Evolutionary conservation across 2,888 invertebrate species (phyloP), one percentile per base, ranked within the genome.

Genomic region (Polyommatus iphigenia): DNA sequence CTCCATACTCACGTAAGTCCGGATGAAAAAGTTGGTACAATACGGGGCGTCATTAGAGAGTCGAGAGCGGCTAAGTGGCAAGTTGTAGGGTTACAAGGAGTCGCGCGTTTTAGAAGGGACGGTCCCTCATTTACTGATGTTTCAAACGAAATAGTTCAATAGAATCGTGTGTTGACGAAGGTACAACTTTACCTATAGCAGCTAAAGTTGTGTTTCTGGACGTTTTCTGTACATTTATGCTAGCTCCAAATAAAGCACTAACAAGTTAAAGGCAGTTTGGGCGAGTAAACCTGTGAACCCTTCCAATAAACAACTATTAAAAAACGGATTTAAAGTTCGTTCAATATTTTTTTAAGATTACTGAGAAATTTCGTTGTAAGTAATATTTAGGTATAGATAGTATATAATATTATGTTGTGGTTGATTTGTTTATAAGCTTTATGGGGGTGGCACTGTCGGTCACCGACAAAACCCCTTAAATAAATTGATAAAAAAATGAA

Each of bases 11-110:
- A 89, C 86, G 85, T 85, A 83, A 80, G 85, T 83, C 85, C 83
- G 85, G 85, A 83, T 85, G 86, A 86, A 87, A 88, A 90, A 89
- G 87, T 89, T 89, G 85, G 86, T 86, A 89, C 89, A 89, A 89
- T 89, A 82, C 85, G 83, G 84, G 83, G 85, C 88, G 86, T 89
- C 89, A 88, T 89, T 90, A 89, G 85, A 84, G 81, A 54, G 79
- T 79, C 24, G 80, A 85, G 83, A 82, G 82, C 82, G 82, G 84
- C 84, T 86, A 86, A 89, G 89, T 88, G 88, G 85, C 85, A 88
- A 90, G 89, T 89, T 88, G 83, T 71, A 77, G 80, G 80, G 80
- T 78, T 78, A 76, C 78, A 81, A 80, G 80, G 79, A 81, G 79
- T 77, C 41, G 54, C 77, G 73, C 78, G 78, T 78, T 80, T 79